phyloP scores from a whole-genome alignment of 2,113 vertebrate genomes.

The Ptyas mucosa region DNA sequence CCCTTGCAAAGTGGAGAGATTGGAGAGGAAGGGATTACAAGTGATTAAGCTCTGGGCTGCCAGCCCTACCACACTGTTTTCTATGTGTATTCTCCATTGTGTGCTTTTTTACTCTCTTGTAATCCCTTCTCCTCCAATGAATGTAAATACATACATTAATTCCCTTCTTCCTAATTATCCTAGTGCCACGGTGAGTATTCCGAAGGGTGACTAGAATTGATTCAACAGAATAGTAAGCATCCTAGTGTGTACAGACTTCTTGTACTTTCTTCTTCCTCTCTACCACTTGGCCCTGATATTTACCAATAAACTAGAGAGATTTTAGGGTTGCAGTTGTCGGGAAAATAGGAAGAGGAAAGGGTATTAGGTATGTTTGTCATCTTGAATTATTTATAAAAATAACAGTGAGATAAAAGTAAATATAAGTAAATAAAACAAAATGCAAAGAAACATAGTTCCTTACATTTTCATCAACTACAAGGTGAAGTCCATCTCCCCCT shows the following conservation, averaged over 20 bases:
- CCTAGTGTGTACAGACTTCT: not conserved
- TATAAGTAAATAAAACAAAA: not conserved
- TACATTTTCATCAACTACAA: conserved; percentile 98
- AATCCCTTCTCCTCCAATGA: not conserved
- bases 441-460: conserved; percentile 48
- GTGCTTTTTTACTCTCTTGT: not conserved
- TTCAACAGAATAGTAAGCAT: not conserved
- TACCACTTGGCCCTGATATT: not conserved
- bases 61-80: not conserved
- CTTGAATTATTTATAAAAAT: not conserved
- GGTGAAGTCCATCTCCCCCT: conserved; percentile 95
- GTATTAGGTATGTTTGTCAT: not conserved
- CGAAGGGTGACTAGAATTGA: not conserved
- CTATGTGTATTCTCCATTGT: not conserved
- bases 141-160: not conserved
- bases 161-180: not conserved
- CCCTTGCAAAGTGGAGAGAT: not conserved
- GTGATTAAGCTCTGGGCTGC: not conserved
- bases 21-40: not conserved
- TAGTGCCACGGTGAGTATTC: not conserved
- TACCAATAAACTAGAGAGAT: accelerated
- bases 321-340: not conserved
- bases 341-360: not conserved
- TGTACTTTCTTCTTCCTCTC: not conserved
- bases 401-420: not conserved